These are phyloP conservation scores for Recurvirostra avosetta DNA, from an alignment of 2,113 vertebrate species.

Conservation along the genomic window DNA sequence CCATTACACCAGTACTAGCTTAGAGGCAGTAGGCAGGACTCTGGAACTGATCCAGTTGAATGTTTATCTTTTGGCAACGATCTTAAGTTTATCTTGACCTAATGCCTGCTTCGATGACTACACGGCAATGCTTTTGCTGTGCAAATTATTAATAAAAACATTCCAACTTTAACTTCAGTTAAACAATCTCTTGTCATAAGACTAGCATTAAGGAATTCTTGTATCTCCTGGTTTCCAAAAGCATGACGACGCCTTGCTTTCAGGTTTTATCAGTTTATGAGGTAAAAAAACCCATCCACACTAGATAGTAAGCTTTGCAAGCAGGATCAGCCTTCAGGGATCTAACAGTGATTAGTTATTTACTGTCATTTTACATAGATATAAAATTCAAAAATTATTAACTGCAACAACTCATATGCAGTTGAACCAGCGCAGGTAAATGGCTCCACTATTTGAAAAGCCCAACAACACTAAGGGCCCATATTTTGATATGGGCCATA, in stretches of 20 bases:
- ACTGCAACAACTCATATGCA: not conserved
- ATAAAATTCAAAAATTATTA: not conserved
- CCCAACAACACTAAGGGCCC: not conserved
- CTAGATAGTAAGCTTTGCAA: not conserved
- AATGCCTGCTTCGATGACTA: not conserved
- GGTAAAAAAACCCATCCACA: not conserved
- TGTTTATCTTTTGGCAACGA: not conserved
- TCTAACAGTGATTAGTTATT: not conserved
- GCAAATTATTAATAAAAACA: not conserved
- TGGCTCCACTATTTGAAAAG: not conserved
- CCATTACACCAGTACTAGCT: not conserved
- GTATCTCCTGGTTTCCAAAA: not conserved
- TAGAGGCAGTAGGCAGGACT: not conserved
- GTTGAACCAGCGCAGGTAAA: not conserved
- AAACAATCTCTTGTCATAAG: not conserved
- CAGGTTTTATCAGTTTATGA: not conserved
- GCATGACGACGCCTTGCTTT: not conserved
- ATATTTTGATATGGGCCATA: not conserved
- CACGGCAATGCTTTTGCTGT: not conserved
- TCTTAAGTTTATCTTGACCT: not conserved
- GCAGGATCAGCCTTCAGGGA: not conserved
- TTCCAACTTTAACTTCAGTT: not conserved
- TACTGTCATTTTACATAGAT: not conserved
- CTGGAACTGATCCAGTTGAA: not conserved
- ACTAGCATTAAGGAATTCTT: not conserved